A percentile compares a stretch with the other conserved stretches of the same genome.
phyloP scores from a whole-genome alignment of 2,888 invertebrate genomes.

The Caenorhabditis sp. region DNA sequence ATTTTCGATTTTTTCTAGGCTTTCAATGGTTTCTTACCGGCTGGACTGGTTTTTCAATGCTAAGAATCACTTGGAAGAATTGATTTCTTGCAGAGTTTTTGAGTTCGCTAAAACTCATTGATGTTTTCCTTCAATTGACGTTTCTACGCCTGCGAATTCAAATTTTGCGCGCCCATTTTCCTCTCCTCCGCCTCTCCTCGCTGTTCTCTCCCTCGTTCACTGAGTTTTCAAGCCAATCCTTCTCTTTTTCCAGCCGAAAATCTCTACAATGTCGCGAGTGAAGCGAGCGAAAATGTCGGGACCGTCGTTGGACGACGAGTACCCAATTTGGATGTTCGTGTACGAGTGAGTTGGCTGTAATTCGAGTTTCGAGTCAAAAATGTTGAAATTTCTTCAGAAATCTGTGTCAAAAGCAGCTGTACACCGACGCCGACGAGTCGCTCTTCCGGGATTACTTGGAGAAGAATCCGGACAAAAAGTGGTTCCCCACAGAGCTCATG shows the following conservation, averaged over 20 bases:
- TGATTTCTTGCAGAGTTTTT: no score
- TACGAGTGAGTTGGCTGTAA: slow-evolving; percentile 42
- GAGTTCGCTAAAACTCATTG: no score
- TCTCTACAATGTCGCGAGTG: slow-evolving; percentile 19
- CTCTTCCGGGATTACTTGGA: slow-evolving; percentile 15
- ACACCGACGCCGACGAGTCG: not conserved
- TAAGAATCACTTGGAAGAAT: no score
- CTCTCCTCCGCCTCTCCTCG: not conserved
- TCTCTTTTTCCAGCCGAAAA: not conserved
- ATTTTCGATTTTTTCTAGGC: no score
- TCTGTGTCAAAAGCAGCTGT: not conserved
- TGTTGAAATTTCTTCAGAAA: slow-evolving; percentile 18
- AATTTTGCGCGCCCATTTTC: not conserved
- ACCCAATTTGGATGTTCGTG: slow-evolving; percentile 34
- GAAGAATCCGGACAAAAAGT: not conserved
- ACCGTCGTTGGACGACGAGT: slow-evolving; percentile 36
- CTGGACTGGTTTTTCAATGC: no score
- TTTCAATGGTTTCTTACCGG: no score
- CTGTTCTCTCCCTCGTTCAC: not conserved
- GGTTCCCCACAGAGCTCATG: not conserved
- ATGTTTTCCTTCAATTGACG: not conserved
- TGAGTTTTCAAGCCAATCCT: not conserved
- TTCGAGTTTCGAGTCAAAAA: not conserved
- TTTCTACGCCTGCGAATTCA: not conserved
- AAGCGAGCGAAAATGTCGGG: slow-evolving; percentile 16